A percentile compares a stretch with the other conserved stretches of the same genome.
Conservation (phyloP, 2,888 invertebrate species). For the Allygus modestus region DNA sequence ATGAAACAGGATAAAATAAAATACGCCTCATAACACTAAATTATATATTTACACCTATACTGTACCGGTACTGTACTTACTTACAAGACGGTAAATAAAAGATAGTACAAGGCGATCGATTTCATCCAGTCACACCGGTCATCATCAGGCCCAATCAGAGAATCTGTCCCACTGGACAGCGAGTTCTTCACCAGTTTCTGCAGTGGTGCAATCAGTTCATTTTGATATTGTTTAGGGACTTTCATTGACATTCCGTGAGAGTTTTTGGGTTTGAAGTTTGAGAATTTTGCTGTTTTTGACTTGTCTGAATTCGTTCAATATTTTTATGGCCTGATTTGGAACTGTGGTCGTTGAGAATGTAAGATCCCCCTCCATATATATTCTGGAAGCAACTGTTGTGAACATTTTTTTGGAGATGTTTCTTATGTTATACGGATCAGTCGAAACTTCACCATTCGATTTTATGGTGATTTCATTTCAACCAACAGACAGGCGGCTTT, state of each 20-base stretch:
- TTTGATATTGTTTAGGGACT: neutral
- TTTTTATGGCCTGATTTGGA: neutral
- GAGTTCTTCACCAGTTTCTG: neutral
- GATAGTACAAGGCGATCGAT: too few species aligned
- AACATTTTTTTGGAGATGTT: neutral
- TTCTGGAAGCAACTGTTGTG: neutral
- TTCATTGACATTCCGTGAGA: neutral
- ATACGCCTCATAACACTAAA: too few species aligned
- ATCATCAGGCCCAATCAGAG: too few species aligned
- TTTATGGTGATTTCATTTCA: too few species aligned
- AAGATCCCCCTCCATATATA: neutral
- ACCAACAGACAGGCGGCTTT: too few species aligned
- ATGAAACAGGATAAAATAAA: too few species aligned
- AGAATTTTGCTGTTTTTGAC: neutral
- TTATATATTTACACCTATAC: too few species aligned
- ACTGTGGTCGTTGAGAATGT: neutral
- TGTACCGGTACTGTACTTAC: too few species aligned
- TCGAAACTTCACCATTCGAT: neutral
- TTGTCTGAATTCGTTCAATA: too few species aligned
- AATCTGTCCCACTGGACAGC: too few species aligned
- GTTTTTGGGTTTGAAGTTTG: neutral
- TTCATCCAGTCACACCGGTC: too few species aligned
- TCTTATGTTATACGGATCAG: neutral
- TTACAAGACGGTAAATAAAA: too few species aligned
- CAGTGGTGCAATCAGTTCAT: neutral